Conservation (phyloP, 2,113 vertebrate genomes). For the Rynchops niger region DNA sequence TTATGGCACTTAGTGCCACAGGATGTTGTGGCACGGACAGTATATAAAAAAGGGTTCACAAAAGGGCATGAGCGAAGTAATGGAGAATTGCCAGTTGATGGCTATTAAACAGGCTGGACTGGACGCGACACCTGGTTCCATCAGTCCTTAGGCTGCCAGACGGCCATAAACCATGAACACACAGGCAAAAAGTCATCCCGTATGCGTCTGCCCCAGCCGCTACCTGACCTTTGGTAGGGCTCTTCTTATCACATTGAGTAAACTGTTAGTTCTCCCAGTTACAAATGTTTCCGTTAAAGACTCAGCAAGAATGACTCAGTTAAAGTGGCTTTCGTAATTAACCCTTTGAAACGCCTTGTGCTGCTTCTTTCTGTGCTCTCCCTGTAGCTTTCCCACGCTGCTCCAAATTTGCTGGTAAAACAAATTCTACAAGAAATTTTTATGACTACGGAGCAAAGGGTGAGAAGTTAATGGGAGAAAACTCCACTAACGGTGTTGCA, state of each 20-base stretch:
- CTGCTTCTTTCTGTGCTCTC: neutral
- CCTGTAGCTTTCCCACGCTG: neutral
- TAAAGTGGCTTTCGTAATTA: neutral
- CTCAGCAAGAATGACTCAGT: neutral
- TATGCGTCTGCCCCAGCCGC: fast-evolving
- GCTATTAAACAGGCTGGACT: neutral
- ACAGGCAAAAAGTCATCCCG: neutral
- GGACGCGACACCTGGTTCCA: neutral
- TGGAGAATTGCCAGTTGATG: neutral
- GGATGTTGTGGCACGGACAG: neutral
- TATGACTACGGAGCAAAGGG: fast-evolving
- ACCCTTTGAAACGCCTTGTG: neutral
- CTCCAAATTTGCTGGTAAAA: neutral
- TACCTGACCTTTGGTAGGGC: neutral
- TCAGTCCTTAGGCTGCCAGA: neutral
- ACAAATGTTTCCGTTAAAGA: neutral
- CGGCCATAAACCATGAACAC: neutral
- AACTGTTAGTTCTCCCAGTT: neutral
- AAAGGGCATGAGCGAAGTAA: neutral
- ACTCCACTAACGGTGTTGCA: fast-evolving
- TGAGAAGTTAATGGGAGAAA: fast-evolving
- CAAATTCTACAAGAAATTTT: fast-evolving
- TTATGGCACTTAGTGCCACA: neutral
- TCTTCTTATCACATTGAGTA: neutral
- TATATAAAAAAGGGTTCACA: neutral